phyloP scores from a whole-genome alignment of 2,113 vertebrate genomes.

The Protobothrops flavoviridis region DNA sequence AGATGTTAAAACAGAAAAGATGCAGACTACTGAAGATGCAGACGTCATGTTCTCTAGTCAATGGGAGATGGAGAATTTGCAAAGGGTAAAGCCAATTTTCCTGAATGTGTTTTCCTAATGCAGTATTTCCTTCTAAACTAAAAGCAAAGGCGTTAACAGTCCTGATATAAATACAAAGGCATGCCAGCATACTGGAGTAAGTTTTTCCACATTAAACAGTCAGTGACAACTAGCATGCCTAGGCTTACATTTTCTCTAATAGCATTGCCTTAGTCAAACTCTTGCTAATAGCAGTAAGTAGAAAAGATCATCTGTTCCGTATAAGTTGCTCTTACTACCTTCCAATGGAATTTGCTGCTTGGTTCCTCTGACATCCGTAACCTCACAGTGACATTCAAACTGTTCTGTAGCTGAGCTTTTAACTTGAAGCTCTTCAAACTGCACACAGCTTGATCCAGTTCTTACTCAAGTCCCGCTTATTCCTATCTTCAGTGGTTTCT shows the following conservation, averaged over 20 bases:
- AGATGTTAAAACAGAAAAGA: neutral
- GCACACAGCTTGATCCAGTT: slow-evolving; percentile 55
- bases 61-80: neutral
- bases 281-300: slow-evolving; percentile 14
- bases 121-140: neutral
- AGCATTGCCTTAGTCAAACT: neutral
- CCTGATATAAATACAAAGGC: slow-evolving; percentile 1
- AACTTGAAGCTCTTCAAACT: slow-evolving; percentile 72
- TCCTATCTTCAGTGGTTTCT: slow-evolving; percentile 28
- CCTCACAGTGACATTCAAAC: slow-evolving; percentile 40
- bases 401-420: slow-evolving; percentile 63
- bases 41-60: neutral
- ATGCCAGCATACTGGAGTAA: neutral
- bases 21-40: neutral
- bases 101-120: slow-evolving; percentile 15
- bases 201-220: slow-evolving; percentile 7
- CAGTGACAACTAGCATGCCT: neutral
- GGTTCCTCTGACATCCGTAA: slow-evolving; percentile 48
- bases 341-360: slow-evolving; percentile 55
- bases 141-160: slow-evolving; percentile 12
- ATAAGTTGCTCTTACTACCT: slow-evolving; percentile 20
- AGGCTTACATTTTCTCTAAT: neutral
- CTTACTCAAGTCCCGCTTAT: slow-evolving; percentile 20
- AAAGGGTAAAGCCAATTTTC: neutral
- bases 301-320: slow-evolving; percentile 32